A percentile compares a stretch with the other conserved stretches of the same genome.
These are phyloP conservation scores for Rachycentron canadum DNA, from an alignment of 2,797 vertebrate genomes.

Conservation along the genomic window DNA sequence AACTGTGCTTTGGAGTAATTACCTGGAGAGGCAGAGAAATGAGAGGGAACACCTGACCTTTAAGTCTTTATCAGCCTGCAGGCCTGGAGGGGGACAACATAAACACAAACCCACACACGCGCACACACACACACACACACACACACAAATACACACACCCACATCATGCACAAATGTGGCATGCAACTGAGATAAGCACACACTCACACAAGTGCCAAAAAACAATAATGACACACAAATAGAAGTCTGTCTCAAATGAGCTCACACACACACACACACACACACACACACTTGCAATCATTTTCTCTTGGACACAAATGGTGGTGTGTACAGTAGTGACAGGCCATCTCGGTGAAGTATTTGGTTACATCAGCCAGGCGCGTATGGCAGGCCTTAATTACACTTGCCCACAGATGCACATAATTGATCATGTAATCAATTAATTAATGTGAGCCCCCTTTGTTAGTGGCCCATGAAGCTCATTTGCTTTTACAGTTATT, in stretches of 20 bases:
- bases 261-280: background rate
- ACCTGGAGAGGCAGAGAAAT: slow-evolving; percentile 72
- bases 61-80: slow-evolving; percentile 70
- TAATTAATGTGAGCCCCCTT: slow-evolving; percentile 70
- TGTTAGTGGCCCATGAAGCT: slow-evolving; percentile 77
- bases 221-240: slow-evolving; percentile 46
- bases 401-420: slow-evolving; percentile 66
- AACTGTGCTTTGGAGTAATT: slow-evolving; percentile 77
- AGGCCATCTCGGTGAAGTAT: slow-evolving; percentile 69
- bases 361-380: slow-evolving; percentile 64
- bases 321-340: slow-evolving; percentile 43
- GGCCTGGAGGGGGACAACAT: slow-evolving; percentile 42
- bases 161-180: slow-evolving; percentile 41
- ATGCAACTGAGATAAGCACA: slow-evolving; percentile 35
- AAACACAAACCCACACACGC: slow-evolving; percentile 37
- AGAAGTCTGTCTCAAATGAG: slow-evolving; percentile 21
- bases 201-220: slow-evolving; percentile 24
- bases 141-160: background rate
- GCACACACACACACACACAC: slow-evolving; percentile 18
- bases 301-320: slow-evolving; percentile 62
- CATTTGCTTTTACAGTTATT: slow-evolving; percentile 82
- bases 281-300: slow-evolving; percentile 11
- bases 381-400: slow-evolving; percentile 82
- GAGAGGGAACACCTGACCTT: slow-evolving; percentile 78
- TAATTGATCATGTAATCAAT: slow-evolving; percentile 86